Evolutionary conservation across 2,888 invertebrate species (phyloP).

Genomic region (Nipponacmea schrenckii): DNA sequence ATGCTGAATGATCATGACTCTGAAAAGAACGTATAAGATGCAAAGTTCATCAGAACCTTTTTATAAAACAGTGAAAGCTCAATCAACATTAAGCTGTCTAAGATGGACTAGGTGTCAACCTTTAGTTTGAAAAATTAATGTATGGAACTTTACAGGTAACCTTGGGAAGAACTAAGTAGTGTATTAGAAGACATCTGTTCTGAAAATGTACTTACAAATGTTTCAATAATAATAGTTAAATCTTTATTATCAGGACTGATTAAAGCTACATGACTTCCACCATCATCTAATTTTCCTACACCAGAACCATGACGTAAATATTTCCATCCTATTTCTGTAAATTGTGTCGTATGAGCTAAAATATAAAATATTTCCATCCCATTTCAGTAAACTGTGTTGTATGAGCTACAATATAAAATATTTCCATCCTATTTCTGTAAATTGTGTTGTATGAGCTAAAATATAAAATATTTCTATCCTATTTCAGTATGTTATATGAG

Average conservation of each 20-base stretch:
- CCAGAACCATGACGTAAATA: constrained; percentile 60
- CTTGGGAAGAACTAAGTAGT: too few species aligned
- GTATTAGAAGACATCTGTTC: too few species aligned
- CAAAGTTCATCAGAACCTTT: too few species aligned
- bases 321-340: constrained; percentile 60
- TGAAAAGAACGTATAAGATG: constrained; percentile 34
- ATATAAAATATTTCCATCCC: constrained; percentile 57
- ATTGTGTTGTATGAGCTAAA: constrained; percentile 67
- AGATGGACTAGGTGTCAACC: background rate
- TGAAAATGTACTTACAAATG: constrained; percentile 55
- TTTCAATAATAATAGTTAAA: constrained; percentile 65
- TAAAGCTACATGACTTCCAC: constrained; percentile 64
- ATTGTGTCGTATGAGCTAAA: constrained; percentile 65
- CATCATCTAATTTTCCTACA: constrained; percentile 52
- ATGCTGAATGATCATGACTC: constrained; percentile 57
- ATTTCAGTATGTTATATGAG: constrained; percentile 31
- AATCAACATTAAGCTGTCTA: too few species aligned
- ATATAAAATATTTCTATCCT: too few species aligned
- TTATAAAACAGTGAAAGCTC: too few species aligned
- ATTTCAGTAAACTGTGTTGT: constrained; percentile 63
- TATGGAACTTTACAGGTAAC: too few species aligned
- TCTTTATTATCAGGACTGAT: constrained; percentile 53
- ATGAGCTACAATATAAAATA: constrained; percentile 60
- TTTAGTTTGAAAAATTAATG: background rate
- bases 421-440: constrained; percentile 62